These are phyloP conservation scores for Pampusana beccarii DNA, from an alignment of 2,113 vertebrate species.

Conservation along the genomic window DNA sequence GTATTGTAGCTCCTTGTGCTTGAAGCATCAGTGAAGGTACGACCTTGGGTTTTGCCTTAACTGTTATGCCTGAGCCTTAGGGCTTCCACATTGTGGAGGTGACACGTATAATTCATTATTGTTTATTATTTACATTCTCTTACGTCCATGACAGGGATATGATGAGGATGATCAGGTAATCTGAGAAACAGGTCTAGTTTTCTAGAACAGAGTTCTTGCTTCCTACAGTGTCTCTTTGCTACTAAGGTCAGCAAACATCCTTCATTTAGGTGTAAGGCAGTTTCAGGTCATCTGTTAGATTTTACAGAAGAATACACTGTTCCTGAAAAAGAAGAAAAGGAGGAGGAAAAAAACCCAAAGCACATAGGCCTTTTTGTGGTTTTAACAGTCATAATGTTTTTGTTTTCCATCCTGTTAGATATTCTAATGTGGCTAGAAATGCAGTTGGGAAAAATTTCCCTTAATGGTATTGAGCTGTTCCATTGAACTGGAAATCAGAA, in stretches of 20 bases:
- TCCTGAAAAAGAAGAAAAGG: background rate
- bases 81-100: fast-evolving
- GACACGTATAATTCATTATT: background rate
- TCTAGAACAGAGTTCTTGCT: background rate
- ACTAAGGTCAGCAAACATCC: background rate
- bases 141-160: background rate
- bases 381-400: background rate
- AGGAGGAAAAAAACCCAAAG: too few species aligned
- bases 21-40: background rate
- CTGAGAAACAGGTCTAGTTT: background rate
- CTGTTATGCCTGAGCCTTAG: background rate
- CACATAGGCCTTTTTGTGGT: background rate
- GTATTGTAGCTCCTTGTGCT: background rate
- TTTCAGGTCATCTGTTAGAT: background rate
- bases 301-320: background rate
- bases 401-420: background rate
- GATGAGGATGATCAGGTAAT: background rate
- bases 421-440: background rate
- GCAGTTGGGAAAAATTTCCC: background rate
- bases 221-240: background rate
- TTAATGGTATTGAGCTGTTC: background rate
- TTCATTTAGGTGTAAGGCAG: background rate
- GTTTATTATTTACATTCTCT: background rate
- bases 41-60: background rate
- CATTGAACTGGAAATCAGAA: background rate